Evolutionary conservation across 2,797 vertebrate species (phyloP), one percentile per base, ranked within the genome.

Genomic region (Stomatorhinus walkeri): DNA sequence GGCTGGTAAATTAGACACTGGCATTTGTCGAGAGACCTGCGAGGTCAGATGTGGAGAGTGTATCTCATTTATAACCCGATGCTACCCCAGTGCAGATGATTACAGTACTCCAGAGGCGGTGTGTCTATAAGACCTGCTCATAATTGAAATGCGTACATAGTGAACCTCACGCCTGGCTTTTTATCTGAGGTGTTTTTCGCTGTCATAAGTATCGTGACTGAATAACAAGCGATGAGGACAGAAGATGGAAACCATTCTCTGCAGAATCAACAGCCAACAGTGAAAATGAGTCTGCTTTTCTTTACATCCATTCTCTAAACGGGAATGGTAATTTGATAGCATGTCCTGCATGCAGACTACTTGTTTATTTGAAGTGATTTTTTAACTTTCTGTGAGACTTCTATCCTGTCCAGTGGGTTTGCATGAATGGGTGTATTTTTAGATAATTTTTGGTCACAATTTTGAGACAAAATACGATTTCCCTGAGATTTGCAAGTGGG

Each of bases 1-100:
- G 87, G 89, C 90, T 90, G 81, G 90, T 88, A 90, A 85, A 88
- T 89, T 81, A 49, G 52, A 79, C 40, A 79, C 83, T 90, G 86
- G 85, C 90, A 90, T 90, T 93, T 91, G 88, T 91, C 90, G 85
- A 91, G 85, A 90, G 79, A 89, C 2, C 79, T 90, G 89, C 90
- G 87, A 64, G 90, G 79, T 88, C 89, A 88, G 89, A 90, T 88
- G 89, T 89, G 86, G 88, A 88, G 91, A 90, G 14, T 61, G 59
- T 85, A 88, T 76, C 88, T 88, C 90, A 88, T 91, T 91, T 91
- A 91, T 90, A 90, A 88, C 88, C 61, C 19, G 84, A 88, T 90
- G 90, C 92, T 88, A 91, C 64, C 87, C 89, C 90, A 90, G 46
- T 24, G 19, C 40, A 36, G 88, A 85, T 86, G 48, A 87, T 89